Base-by-base conservation (phyloP, 2,113 vertebrate species). In the Tor tambroides region DNA sequence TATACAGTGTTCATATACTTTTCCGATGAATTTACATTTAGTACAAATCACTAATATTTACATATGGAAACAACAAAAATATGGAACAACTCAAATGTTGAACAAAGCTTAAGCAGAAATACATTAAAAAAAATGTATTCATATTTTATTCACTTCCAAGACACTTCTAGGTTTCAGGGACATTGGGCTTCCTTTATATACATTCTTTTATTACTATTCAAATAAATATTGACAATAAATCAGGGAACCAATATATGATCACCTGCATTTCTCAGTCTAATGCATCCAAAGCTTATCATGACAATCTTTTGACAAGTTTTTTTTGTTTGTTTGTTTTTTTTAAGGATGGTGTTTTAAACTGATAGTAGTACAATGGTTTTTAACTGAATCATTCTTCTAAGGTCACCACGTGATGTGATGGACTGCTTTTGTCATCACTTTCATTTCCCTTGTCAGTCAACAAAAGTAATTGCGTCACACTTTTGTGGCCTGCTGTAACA, bases 381-480 rank as follows among this genome's bases (percentile, higher is more conserved):
- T 7, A 46, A 26, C 72, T 46, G 72, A 46, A 75, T 46, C 41
- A 15, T 51, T 28, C 41, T 49, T 76, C 74, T 76, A n/a, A 26
- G 6, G 41, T 46, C 6, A 76, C 74, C 49, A 79, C 76, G 17
- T 56, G 49, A 26, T 32, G 19, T 32, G 5, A 49, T 9, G 30
- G 23, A 6, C 41, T 46, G 8, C 76, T 56, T 51, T 54, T 35
- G 76, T 79, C 46, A 56, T 23, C 49, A 56, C 76, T 79, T 32
- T 56, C 19, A 56, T 79, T 56, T 32, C 76, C 76, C 28, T 77
- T 77, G 43, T 51, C 75, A 51, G 51, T 51, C n/a, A 77, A 19
- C 75, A 77, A 77, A 75, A 28, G 75, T 74, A 77, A 51, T 77
- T 77, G 75, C 74, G 74, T 77, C 75, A 49, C 41, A 49, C 6